Conservation (phyloP, 2,797 vertebrate species). For the Botia almorhae region DNA sequence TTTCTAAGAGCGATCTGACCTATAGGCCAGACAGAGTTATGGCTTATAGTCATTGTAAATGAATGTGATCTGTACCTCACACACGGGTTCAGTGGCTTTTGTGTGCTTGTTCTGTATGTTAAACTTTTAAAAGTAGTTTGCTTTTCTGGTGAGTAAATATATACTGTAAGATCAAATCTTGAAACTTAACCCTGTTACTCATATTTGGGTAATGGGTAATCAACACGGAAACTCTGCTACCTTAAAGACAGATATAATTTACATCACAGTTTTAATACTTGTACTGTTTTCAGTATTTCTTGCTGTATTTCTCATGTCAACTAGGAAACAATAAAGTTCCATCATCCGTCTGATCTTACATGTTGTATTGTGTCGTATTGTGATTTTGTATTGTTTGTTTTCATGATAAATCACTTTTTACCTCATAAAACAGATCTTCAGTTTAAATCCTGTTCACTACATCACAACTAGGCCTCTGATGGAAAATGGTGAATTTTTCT, state of each 20-base stretch:
- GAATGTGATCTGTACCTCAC: neutral
- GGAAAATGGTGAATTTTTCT: too few species aligned
- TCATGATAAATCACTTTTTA: too few species aligned
- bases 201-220: neutral
- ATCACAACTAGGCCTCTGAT: too few species aligned
- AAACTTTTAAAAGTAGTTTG: constrained; percentile 3
- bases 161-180: neutral
- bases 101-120: constrained; percentile 1
- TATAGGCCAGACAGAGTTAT: constrained; percentile 7
- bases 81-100: constrained; percentile 23
- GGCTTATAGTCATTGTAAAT: constrained; percentile 31
- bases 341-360: neutral
- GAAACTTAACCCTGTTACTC: neutral
- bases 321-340: neutral
- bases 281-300: neutral
- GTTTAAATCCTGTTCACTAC: too few species aligned
- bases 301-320: neutral
- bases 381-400: neutral
- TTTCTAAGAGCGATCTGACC: constrained; percentile 13
- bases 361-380: neutral
- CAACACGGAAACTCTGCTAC: neutral
- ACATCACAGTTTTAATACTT: neutral
- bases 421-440: too few species aligned
- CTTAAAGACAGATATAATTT: neutral
- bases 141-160: neutral